Conservation (phyloP, 2,797 vertebrate genomes). For the Mormyrops attenuatus region DNA sequence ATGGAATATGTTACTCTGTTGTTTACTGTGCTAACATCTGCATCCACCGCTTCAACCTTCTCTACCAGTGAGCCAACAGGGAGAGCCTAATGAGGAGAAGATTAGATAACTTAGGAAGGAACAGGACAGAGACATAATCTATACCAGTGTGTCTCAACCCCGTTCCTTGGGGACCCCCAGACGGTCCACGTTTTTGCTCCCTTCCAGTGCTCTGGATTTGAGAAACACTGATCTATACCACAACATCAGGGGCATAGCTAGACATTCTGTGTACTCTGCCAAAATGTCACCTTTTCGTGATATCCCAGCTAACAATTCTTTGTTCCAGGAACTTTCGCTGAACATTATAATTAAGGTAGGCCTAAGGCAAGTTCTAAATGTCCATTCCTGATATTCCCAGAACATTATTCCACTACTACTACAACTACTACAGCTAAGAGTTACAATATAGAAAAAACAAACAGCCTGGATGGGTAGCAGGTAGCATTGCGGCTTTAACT, state of each 20-base stretch:
- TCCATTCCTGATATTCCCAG: not conserved
- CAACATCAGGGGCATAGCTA: not conserved
- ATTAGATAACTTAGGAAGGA: constrained; percentile 17
- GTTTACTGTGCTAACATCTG: constrained; percentile 40
- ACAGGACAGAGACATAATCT: not conserved
- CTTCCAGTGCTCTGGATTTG: not conserved
- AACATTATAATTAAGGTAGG: not conserved
- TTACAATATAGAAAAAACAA: not conserved
- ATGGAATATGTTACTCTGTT: constrained; percentile 53
- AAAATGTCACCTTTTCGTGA: not conserved
- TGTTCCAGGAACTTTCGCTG: not conserved
- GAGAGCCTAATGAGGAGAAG: constrained; percentile 35
- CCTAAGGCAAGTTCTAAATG: not conserved
- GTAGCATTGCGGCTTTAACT: not conserved
- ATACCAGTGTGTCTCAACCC: not conserved
- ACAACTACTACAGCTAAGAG: not conserved
- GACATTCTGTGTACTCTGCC: not conserved
- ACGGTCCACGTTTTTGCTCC: not conserved
- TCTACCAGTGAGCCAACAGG: constrained; percentile 35
- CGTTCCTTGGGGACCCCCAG: not conserved
- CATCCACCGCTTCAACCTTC: constrained; percentile 56
- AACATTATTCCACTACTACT: not conserved
- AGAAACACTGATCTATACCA: not conserved
- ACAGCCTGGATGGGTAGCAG: not conserved
- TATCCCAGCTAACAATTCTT: not conserved